Conservation (phyloP, 2,113 vertebrate genomes). For the Rhabdornis inornatus region DNA sequence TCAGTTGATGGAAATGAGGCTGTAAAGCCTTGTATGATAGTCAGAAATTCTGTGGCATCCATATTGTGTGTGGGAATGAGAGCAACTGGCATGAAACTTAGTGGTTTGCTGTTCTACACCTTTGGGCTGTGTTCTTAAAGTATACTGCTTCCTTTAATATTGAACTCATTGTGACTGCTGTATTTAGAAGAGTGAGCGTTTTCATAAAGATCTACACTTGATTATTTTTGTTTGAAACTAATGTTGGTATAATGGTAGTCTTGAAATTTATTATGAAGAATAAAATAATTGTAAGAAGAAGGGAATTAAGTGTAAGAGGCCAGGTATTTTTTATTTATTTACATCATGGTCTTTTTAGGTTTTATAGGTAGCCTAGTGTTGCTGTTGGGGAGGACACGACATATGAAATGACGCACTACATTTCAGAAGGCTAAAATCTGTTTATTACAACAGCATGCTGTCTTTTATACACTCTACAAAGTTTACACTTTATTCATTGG, state of each 20-base stretch:
- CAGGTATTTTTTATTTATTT: neutral
- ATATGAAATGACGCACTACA: too few species aligned
- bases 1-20: neutral
- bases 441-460: too few species aligned
- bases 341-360: neutral
- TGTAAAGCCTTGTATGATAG: neutral
- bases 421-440: too few species aligned
- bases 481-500: too few species aligned
- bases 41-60: neutral
- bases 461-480: too few species aligned
- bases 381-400: too few species aligned
- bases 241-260: neutral
- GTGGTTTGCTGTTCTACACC: neutral
- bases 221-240: neutral
- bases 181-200: neutral
- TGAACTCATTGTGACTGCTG: neutral
- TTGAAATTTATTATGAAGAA: neutral
- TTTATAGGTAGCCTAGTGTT: neutral
- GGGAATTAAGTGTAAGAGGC: neutral
- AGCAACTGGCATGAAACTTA: neutral
- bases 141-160: neutral
- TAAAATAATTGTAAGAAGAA: neutral
- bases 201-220: neutral
- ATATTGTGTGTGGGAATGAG: neutral
- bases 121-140: neutral